Conservation (phyloP, 2,888 invertebrate genomes). For the Stramonita haemastoma region DNA sequence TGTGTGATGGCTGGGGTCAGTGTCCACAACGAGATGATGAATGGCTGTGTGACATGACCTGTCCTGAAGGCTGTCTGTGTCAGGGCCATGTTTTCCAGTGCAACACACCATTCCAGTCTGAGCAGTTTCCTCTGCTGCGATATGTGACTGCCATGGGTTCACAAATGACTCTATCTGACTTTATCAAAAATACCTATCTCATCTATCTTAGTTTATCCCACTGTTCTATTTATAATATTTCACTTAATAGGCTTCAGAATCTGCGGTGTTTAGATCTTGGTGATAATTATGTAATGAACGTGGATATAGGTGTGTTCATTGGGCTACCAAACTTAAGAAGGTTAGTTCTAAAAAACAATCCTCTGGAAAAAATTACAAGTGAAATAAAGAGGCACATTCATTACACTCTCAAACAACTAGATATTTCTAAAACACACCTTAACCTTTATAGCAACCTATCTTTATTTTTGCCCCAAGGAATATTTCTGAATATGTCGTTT, state of each 20-base stretch:
- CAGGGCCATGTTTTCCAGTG: neutral
- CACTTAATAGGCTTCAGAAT: neutral
- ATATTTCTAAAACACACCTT: neutral
- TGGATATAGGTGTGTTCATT: neutral
- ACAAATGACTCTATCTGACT: neutral
- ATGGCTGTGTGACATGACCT: slow-evolving; percentile 3
- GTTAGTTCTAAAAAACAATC: neutral
- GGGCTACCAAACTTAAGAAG: neutral
- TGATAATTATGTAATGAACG: neutral
- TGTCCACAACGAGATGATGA: too few species aligned
- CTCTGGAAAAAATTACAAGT: neutral
- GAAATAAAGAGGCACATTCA: neutral
- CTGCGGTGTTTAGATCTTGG: neutral
- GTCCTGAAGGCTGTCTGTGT: neutral
- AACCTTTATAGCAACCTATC: neutral
- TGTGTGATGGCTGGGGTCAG: too few species aligned
- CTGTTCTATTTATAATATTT: neutral
- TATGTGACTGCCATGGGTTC: neutral
- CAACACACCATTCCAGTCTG: neutral
- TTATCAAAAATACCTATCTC: neutral
- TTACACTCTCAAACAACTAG: neutral
- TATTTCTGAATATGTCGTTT: neutral
- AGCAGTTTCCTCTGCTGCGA: neutral
- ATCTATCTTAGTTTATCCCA: neutral
- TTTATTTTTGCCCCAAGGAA: neutral